phyloP scores from a whole-genome alignment of 2,113 vertebrate genomes.

The Osmerus eperlanus region DNA sequence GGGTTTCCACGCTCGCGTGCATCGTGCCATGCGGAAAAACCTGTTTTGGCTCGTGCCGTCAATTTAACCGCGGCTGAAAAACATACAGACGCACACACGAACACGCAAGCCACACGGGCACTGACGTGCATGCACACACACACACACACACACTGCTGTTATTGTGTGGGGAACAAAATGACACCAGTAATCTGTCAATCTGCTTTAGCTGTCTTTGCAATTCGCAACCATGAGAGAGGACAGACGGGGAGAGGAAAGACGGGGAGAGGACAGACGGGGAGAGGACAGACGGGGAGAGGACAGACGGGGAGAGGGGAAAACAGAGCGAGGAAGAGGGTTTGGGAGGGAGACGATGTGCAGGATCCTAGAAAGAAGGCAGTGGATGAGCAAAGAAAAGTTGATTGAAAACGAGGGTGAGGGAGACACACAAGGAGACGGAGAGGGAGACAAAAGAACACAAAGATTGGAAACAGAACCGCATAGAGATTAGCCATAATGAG shows the following conservation, averaged over 20 bases:
- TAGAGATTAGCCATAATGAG: slow-evolving; percentile 23
- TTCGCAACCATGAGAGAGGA: slow-evolving; percentile 3
- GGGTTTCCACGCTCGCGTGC: slow-evolving; percentile 9
- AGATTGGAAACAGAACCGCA: slow-evolving; percentile 21
- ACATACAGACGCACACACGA: background rate
- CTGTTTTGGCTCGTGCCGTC: background rate
- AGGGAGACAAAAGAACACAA: slow-evolving; percentile 17
- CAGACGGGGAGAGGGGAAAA: background rate
- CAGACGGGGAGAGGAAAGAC: background rate
- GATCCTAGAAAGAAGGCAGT: background rate
- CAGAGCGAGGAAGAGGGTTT: background rate
- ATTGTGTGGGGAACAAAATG: slow-evolving; percentile 17
- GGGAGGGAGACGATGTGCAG: background rate
- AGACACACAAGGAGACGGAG: background rate
- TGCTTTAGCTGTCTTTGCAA: slow-evolving; percentile 37
- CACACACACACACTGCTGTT: slow-evolving; percentile 3
- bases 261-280: background rate
- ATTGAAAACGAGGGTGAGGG: background rate
- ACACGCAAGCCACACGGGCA: background rate
- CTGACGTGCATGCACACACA: background rate
- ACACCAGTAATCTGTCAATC: slow-evolving; percentile 61
- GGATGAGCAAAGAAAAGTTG: slow-evolving; percentile 8
- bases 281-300: background rate
- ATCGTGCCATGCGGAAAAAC: slow-evolving; percentile 8
- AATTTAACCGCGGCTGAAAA: background rate